Evolutionary conservation across 2,797 vertebrate species (phyloP).

Genomic region (Pogoniulus pusillus): DNA sequence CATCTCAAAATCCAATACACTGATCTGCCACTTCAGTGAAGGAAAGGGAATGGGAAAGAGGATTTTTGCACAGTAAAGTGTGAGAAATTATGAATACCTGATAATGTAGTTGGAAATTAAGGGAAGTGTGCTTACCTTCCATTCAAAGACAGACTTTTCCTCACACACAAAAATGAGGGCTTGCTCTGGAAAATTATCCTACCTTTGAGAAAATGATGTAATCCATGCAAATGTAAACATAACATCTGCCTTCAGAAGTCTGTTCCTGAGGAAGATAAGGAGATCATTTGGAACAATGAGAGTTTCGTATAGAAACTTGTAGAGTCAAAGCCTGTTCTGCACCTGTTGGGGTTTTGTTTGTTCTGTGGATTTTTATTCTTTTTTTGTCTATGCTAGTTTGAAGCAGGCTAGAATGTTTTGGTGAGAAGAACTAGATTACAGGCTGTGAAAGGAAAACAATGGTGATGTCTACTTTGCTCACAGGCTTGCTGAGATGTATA

Average conservation of each 20-base stretch:
- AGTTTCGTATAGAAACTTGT: neutral
- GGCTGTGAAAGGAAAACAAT: no score
- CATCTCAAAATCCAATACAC: neutral
- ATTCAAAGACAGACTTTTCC: neutral
- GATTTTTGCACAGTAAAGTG: neutral
- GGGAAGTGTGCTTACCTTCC: neutral
- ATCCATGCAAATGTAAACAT: neutral
- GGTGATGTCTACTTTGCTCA: no score
- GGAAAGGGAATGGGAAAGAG: neutral
- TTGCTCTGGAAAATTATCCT: neutral
- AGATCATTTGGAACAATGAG: neutral
- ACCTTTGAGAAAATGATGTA: neutral
- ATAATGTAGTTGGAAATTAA: neutral
- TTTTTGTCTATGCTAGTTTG: no score
- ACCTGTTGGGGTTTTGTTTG: neutral
- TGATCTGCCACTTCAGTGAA: neutral
- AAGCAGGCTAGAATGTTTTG: no score
- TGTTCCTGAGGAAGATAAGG: neutral
- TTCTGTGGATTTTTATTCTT: neutral
- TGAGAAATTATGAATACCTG: neutral
- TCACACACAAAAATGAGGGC: neutral
- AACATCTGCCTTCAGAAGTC: neutral
- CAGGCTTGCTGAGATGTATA: no score
- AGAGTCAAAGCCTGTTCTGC: neutral
- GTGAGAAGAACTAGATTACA: no score